Conservation (phyloP, 2,113 vertebrate genomes). For the Pardalotus punctatus region DNA sequence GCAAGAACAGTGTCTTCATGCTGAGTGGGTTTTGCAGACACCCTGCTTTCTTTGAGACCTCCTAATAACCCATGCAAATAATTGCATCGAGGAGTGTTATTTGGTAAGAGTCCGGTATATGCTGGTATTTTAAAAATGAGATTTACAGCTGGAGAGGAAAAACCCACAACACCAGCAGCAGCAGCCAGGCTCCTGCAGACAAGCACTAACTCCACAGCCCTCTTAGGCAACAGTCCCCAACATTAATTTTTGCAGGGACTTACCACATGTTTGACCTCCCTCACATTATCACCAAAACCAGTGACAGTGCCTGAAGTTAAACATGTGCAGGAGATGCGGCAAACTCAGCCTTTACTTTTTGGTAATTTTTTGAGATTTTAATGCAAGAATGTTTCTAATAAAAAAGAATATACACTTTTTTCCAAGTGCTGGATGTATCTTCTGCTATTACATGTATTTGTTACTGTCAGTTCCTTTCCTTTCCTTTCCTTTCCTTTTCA, state of each 20-base stretch:
- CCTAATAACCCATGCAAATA: not conserved
- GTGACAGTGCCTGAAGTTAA: not conserved
- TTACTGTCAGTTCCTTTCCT: not conserved
- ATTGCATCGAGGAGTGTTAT: not conserved
- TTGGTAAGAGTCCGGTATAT: not conserved
- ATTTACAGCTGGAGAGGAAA: conserved; percentile 36
- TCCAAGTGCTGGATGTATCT: not conserved
- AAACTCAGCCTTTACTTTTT: not conserved
- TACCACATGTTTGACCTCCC: not conserved
- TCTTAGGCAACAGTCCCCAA: not conserved
- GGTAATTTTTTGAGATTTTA: not conserved
- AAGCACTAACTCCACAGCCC: not conserved
- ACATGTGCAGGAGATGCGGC: not conserved
- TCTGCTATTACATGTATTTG: not conserved
- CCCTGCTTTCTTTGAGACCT: not conserved
- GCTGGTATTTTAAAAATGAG: conserved; percentile 23
- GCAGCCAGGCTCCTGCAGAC: conserved; percentile 19
- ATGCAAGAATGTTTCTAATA: not conserved
- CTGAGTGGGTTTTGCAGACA: conserved; percentile 10
- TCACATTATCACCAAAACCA: not conserved
- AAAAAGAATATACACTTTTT: not conserved
- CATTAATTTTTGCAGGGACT: conserved; percentile 1
- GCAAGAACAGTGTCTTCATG: not conserved
- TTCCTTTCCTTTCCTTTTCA: not conserved
- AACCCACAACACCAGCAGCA: not conserved